These are phyloP conservation scores for Mirza zaza DNA, from an alignment of 2,113 vertebrate species.

Conservation along the genomic window DNA sequence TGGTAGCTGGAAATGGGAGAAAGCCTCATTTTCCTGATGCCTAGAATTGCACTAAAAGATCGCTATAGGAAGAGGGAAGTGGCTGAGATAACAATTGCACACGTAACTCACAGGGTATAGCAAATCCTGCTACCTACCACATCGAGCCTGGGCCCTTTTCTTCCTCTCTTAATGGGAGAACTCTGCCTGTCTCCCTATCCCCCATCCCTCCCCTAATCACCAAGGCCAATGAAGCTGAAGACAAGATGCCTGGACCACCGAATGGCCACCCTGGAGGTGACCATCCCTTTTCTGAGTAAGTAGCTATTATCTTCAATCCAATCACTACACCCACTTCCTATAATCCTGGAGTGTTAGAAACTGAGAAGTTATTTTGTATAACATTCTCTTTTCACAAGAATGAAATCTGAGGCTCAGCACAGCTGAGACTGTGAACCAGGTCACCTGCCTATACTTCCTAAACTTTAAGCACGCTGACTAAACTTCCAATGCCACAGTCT, in stretches of 20 bases:
- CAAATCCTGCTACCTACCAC: background rate
- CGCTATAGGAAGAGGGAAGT: background rate
- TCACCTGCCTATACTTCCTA: background rate
- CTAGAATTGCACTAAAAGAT: background rate
- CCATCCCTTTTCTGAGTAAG: conserved; percentile 35
- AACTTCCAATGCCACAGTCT: background rate
- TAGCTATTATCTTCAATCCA: background rate
- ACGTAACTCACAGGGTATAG: background rate
- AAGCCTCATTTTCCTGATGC: background rate
- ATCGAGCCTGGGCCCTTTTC: background rate
- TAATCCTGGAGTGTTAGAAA: background rate
- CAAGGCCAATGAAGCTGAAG: background rate
- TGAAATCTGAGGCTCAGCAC: background rate
- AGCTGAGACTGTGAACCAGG: background rate
- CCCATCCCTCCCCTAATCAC: background rate
- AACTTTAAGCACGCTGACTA: background rate
- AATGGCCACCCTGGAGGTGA: background rate
- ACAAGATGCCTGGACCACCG: background rate
- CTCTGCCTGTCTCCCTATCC: background rate
- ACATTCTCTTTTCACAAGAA: background rate
- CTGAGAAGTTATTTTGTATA: background rate
- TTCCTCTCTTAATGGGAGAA: background rate
- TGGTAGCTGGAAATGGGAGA: background rate
- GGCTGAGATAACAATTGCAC: background rate
- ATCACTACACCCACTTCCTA: background rate